Base-by-base conservation (phyloP, 1,140 invertebrate species). In the Cyclina sinensis region DNA sequence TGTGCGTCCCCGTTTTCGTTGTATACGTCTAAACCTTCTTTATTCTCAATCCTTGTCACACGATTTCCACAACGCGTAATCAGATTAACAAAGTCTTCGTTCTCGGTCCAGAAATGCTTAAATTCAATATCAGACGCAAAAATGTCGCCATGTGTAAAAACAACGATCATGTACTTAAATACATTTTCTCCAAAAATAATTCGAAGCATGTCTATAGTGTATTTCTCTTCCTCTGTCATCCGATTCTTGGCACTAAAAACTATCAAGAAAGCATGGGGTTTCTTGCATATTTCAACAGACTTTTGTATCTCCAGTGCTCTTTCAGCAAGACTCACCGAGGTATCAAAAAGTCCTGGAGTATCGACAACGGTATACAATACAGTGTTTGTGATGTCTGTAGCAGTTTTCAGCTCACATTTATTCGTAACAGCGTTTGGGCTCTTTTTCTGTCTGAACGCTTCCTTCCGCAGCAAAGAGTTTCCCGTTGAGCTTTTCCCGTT, bases 101-200 rank as follows among this genome's bases (percentile, higher is more conserved):
- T 30, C 7, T 79, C 46, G 11, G 24, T 79, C 27, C 43, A 79
- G 30, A 51, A 54, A 1, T 32, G 18, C 18, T 32, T 16, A 54
- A 79, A 48, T 37, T 81, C 57, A 43, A 12, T 30, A 24, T 73
- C 82, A 51, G 79, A 24, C 24, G 65, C 0, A 30, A 90, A 59
- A 5, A 81, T 84, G n/a, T 86, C 80, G 32, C 70, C 80, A 16
- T 73, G 39, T 27, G 89, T 90, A 35, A 90, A 86, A 48, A 90
- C 70, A 12, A 90, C 68, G 14, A 87, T 65, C 0, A 39, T 18
- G 48, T 90, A 80, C 0, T 87, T 51, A 24, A 81, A 51, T 9
- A 90, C 18, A 16, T 62, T 51, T 18, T 87, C 21, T 30, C 85
- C 84, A 65, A 90, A 90, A 16, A 87, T 46, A 43, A 73, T 30